These are phyloP conservation scores for Acrossocheilus fasciatus DNA, from an alignment of 2,797 vertebrate genomes.

Conservation along the genomic window DNA sequence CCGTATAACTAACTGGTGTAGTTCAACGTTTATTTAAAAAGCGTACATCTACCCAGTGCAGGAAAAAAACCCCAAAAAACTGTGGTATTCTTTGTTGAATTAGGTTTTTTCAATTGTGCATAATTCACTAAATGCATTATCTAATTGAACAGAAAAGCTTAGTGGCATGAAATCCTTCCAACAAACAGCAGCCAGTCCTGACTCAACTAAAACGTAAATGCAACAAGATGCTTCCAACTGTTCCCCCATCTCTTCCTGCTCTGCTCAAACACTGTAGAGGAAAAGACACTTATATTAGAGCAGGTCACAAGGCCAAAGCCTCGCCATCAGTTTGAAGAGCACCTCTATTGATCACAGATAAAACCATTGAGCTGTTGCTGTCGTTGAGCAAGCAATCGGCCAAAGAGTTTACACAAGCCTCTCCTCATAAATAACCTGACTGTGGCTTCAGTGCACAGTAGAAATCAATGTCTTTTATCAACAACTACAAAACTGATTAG, in stretches of 20 bases:
- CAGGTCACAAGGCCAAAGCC: slow-evolving; percentile 2
- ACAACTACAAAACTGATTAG: background rate
- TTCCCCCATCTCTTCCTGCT: background rate
- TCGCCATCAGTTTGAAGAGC: slow-evolving; percentile 14
- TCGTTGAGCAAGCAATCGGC: slow-evolving; percentile 19
- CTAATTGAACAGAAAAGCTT: slow-evolving; percentile 5
- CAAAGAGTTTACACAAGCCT: slow-evolving; percentile 15
- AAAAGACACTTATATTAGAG: slow-evolving; percentile 1
- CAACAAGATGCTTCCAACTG: background rate
- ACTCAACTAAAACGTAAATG: slow-evolving; percentile 5
- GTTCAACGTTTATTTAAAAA: background rate
- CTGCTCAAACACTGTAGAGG: background rate
- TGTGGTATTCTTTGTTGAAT: background rate
- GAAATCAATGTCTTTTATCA: background rate
- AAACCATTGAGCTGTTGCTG: slow-evolving; percentile 4
- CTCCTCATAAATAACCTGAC: background rate
- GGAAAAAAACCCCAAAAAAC: background rate
- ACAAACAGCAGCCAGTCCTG: background rate
- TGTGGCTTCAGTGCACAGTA: background rate
- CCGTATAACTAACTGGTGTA: too few relatives aligned
- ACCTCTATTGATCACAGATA: slow-evolving; percentile 20
- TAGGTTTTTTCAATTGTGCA: background rate
- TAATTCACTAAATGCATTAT: background rate
- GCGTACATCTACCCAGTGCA: background rate
- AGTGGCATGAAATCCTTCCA: background rate